Percentiles rank a stretch among this genome's conserved stretches.
Evolutionary conservation across 2,113 vertebrate species (phyloP).

Genomic region (Scytalopus superciliaris): DNA sequence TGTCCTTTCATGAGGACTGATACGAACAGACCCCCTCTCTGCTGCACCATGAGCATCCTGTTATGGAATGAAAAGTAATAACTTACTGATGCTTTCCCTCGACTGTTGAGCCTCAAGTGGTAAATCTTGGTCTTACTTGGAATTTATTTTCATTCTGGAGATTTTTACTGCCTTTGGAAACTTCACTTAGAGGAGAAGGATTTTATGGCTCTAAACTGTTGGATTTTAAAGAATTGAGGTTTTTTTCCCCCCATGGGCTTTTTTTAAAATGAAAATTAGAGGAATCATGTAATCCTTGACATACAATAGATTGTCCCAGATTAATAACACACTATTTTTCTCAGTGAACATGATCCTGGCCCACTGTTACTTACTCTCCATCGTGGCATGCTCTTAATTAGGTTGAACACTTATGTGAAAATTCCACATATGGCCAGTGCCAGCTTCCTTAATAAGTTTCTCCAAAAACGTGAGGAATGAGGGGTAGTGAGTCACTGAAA

Average conservation of each 20-base stretch:
- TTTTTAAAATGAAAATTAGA: neutral
- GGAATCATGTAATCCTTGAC: neutral
- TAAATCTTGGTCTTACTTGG: neutral
- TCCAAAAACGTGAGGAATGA: neutral
- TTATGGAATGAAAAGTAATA: neutral
- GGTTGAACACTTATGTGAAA: neutral
- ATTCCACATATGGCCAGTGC: neutral
- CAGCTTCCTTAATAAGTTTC: neutral
- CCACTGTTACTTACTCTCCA: neutral
- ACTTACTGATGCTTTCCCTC: neutral
- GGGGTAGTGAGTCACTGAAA: neutral
- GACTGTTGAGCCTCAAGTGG: neutral
- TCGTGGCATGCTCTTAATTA: neutral
- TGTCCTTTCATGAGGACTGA: neutral
- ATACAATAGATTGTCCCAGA: neutral
- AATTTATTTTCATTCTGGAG: neutral
- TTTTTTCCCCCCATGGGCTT: neutral
- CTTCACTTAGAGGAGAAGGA: neutral
- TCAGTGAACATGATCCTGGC: neutral
- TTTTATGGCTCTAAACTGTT: neutral
- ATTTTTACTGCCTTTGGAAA: slow-evolving; percentile 2
- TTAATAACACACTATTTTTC: neutral
- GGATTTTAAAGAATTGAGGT: neutral
- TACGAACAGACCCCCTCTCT: neutral
- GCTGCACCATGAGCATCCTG: neutral